phyloP scores from a whole-genome alignment of 1,140 invertebrate genomes.

The Hyposmocoma kahamanoa region DNA sequence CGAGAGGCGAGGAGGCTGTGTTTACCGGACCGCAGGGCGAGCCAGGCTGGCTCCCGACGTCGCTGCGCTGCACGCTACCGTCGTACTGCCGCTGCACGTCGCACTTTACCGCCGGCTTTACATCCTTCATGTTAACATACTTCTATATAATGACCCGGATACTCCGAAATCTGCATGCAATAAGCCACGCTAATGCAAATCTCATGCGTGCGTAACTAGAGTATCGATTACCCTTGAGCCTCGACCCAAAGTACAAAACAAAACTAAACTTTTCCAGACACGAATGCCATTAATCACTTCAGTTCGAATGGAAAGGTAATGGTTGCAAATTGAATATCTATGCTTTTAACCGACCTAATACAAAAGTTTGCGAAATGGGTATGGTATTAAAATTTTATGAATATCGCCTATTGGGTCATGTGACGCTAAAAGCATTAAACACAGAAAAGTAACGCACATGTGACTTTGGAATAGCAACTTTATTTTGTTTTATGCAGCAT shows the following conservation, averaged over 20 bases:
- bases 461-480: too few relatives aligned
- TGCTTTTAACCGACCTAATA: not conserved
- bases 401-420: not conserved
- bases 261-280: conserved; percentile 15
- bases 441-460: too few relatives aligned
- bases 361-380: not conserved
- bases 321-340: conserved; percentile 12
- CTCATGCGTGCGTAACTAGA: not conserved
- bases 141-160: conserved; percentile 55
- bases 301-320: conserved; percentile 12
- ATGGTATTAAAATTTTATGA: conserved; percentile 1
- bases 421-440: not conserved
- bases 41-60: too few relatives aligned
- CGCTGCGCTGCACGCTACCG: conserved; percentile 21
- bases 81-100: too few relatives aligned
- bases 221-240: not conserved
- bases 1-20: conserved; percentile 58
- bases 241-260: not conserved
- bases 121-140: conserved; percentile 53
- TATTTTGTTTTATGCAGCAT: too few relatives aligned
- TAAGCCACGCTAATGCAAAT: conserved; percentile 4
- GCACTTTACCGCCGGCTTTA: not conserved
- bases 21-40: conserved; percentile 57
- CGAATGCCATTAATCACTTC: conserved; percentile 19
- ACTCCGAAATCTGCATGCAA: conserved; percentile 16